phyloP scores from a whole-genome alignment of 1,140 invertebrate genomes.

The Eulimnadia texana region DNA sequence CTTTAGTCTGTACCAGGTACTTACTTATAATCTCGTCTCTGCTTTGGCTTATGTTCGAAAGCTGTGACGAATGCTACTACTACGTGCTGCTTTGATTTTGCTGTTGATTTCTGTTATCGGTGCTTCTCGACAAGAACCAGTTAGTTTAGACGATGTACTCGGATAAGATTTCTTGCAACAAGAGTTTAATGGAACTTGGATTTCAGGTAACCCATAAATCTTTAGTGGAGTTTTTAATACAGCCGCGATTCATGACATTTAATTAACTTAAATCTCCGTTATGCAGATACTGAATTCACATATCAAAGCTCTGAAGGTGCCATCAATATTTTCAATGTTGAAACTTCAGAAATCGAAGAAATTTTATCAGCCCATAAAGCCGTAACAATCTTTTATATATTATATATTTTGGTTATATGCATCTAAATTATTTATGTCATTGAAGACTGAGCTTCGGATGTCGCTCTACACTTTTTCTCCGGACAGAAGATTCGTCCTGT shows the following conservation, averaged over 20 bases:
- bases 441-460: constrained; percentile 18
- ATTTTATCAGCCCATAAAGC: constrained; percentile 17
- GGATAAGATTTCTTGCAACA: constrained; percentile 20
- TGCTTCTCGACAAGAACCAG: no score
- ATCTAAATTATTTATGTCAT: neutral
- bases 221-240: neutral
- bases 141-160: constrained; percentile 23
- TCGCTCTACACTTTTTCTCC: constrained; percentile 33
- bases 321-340: constrained; percentile 20
- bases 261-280: neutral
- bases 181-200: constrained; percentile 25
- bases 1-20: no score
- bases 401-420: neutral
- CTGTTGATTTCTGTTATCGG: no score
- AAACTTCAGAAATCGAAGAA: constrained; percentile 3
- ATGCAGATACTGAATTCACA: constrained; percentile 21
- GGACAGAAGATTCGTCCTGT: constrained; percentile 34
- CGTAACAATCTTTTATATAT: neutral
- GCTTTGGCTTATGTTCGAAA: no score
- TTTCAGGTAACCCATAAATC: constrained; percentile 23
- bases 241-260: no score
- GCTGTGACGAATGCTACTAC: no score
- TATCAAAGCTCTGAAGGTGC: constrained; percentile 18
- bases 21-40: no score
- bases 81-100: no score